Conservation (phyloP, 2,888 invertebrate genomes). For the Catocala fraxini region DNA sequence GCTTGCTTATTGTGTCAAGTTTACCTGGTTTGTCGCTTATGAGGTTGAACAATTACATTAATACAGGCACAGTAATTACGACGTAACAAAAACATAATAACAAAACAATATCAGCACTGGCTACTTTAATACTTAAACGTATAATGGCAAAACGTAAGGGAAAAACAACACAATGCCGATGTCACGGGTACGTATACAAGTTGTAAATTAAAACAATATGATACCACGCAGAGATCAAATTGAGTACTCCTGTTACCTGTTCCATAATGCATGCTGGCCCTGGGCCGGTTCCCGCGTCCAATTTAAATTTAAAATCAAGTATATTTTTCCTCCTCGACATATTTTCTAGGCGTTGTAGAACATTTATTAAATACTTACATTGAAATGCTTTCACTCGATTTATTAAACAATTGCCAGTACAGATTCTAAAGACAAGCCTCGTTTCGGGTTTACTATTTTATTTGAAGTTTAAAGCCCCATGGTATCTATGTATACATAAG, state of each 20-base stretch:
- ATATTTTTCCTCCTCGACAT: background rate
- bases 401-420: too few relatives aligned
- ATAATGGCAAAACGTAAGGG: constrained; percentile 4
- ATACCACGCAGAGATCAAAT: constrained; percentile 31
- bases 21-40: background rate
- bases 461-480: too few relatives aligned
- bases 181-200: background rate
- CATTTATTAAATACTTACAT: too few relatives aligned
- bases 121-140: background rate
- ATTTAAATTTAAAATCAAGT: constrained; percentile 1
- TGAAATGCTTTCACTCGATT: too few relatives aligned
- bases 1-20: background rate
- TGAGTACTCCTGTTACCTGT: constrained; percentile 51
- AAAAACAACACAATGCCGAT: constrained; percentile 2
- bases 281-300: background rate
- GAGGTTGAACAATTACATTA: background rate
- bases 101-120: constrained; percentile 7
- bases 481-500: too few relatives aligned
- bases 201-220: constrained; percentile 30
- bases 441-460: too few relatives aligned
- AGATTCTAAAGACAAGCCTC: too few relatives aligned
- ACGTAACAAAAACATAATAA: constrained; percentile 18
- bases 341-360: background rate
- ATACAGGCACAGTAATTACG: background rate
- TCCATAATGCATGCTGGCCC: constrained; percentile 48